phyloP scores from a whole-genome alignment of 2,797 vertebrate genomes.

The Dicrostonyx torquatus region DNA sequence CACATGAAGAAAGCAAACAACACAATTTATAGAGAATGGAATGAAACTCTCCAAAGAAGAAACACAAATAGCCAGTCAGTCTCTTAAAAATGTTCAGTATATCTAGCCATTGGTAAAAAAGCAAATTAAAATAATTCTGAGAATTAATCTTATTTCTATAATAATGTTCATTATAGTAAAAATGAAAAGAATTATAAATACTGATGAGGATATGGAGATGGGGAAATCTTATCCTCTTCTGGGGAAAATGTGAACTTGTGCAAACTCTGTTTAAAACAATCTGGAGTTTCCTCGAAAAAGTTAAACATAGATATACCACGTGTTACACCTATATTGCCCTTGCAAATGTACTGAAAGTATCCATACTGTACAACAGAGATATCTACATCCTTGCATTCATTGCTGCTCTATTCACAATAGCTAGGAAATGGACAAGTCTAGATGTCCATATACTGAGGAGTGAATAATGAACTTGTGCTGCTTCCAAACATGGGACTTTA shows the following conservation, averaged over 20 bases:
- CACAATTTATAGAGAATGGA: too few relatives aligned
- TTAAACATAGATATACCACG: neutral
- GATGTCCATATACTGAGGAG: neutral
- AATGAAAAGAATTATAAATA: neutral
- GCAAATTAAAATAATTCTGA: neutral
- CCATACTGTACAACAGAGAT: neutral
- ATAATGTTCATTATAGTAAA: neutral
- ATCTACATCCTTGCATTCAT: neutral
- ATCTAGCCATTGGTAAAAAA: neutral
- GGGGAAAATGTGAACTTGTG: neutral
- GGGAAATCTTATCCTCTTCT: neutral
- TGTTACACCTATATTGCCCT: too few relatives aligned
- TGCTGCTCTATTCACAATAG: neutral
- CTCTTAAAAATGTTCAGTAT: neutral
- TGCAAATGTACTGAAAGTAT: neutral
- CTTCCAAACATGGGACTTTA: neutral
- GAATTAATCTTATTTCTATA: neutral
- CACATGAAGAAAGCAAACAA: neutral
- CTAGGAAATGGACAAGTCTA: neutral
- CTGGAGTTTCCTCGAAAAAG: neutral
- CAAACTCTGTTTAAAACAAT: neutral
- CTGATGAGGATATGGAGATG: neutral
- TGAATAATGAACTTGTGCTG: neutral
- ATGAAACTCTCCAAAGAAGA: neutral
- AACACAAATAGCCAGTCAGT: neutral